A percentile compares a stretch with the other conserved stretches of the same genome.
phyloP scores from a whole-genome alignment of 1,140 invertebrate species.

The Anastatus disparis region DNA sequence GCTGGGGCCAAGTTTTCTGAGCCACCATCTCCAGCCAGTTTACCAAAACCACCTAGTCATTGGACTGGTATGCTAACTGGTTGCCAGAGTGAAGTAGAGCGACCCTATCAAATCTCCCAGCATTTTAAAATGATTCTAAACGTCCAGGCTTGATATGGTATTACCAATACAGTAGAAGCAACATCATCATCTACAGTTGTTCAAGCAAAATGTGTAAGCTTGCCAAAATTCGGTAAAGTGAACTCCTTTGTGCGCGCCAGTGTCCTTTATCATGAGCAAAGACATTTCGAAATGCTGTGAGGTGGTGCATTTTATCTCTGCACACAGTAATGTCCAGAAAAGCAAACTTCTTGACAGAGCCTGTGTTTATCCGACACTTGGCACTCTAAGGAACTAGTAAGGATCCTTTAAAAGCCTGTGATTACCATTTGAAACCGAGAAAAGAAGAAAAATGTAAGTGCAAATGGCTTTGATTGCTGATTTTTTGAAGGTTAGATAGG shows the following conservation, averaged over 20 bases:
- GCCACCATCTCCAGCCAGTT: conserved; percentile 70
- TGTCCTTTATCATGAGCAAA: conserved; percentile 9
- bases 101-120: conserved; percentile 59
- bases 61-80: conserved; percentile 63
- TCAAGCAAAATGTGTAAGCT: not conserved
- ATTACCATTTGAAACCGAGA: conserved; percentile 21
- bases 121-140: conserved; percentile 71
- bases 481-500: conserved; percentile 31
- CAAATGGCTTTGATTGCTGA: conserved; percentile 15
- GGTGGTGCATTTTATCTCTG: not conserved
- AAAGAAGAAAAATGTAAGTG: conserved; percentile 5
- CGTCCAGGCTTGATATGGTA: conserved; percentile 66
- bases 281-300: conserved; percentile 4
- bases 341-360: conserved; percentile 5
- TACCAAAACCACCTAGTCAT: conserved; percentile 71
- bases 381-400: not conserved
- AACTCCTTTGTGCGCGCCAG: conserved; percentile 24
- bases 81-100: not conserved
- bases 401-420: conserved; percentile 18
- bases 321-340: not conserved
- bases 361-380: conserved; percentile 15
- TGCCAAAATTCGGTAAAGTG: conserved; percentile 21
- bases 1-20: conserved; percentile 74
- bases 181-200: no score
- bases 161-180: conserved; percentile 19